These are phyloP conservation scores for Sebastes hubbsi DNA, from an alignment of 2,797 vertebrate species.

Conservation along the genomic window DNA sequence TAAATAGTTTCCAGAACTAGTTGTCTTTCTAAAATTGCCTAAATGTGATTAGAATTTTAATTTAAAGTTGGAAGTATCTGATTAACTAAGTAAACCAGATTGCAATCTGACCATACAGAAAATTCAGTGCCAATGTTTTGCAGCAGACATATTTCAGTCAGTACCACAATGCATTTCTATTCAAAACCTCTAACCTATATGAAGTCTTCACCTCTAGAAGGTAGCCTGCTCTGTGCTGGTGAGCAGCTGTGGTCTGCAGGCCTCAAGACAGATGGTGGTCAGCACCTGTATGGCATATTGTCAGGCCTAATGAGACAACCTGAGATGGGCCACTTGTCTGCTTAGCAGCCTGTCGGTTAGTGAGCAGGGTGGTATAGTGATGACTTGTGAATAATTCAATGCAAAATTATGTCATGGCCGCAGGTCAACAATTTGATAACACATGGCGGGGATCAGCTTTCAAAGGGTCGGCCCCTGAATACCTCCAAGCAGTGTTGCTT, in stretches of 20 bases:
- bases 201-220: fast-evolving
- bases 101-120: not conserved
- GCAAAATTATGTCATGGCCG: conserved; percentile 43
- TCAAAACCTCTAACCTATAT: not conserved
- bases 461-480: conserved; percentile 10
- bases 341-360: conserved; percentile 14
- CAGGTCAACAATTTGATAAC: conserved; percentile 41
- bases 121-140: not conserved
- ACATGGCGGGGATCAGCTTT: conserved; percentile 33
- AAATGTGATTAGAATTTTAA: not conserved
- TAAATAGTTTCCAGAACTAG: not conserved
- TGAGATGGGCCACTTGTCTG: conserved; percentile 41
- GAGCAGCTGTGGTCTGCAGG: conserved; percentile 34
- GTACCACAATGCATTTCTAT: not conserved
- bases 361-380: not conserved
- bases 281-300: conserved; percentile 19
- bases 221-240: not conserved
- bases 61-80: not conserved
- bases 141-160: not conserved
- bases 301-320: conserved; percentile 38
- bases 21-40: not conserved
- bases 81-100: not conserved
- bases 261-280: conserved; percentile 52
- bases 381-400: conserved; percentile 66
- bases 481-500: conserved; percentile 33